Base-by-base conservation (phyloP, 2,888 invertebrate genomes). In the Amphimallon solstitiale region DNA sequence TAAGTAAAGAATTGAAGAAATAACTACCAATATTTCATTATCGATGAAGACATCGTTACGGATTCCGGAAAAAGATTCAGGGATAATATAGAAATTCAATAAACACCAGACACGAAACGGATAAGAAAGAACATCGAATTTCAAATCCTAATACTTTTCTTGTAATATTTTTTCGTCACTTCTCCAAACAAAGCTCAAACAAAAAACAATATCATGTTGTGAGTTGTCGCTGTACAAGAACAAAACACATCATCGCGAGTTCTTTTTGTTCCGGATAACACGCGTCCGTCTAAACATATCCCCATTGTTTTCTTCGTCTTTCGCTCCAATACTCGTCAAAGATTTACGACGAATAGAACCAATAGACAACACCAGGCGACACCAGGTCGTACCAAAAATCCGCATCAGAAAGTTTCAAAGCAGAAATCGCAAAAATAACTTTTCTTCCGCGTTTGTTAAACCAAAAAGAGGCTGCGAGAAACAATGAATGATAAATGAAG, bases 401-500 rank as follows among this genome's bases (percentile, higher is more conserved):
- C 56, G 56, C 56, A 59, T 59, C 43, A 40, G 17, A 59, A 43
- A 43, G 15, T 59, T 43, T 45, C n/a, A 14, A 43, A 29, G 29
- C 29, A 59, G 23, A 59, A 59, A 43, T 59, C 56, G 43, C 43
- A 23, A 15, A 54, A 23, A 59, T 59, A 59, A 59, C 43, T 43
- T 56, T 40, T 23, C 40, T 6, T 21, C 43, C 10, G 43, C 14
- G 43, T 40, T 29, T 15, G 43, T 15, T 43, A 43, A 29, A 43
- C 21, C 15, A 10, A 9, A 34, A 56, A 9, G 23, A 56, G 35
- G 23, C 23, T 29, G 10, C 9, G 14, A 34, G 14, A 14, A 51
- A 51, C 34, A 34, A 15, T 51, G 51, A 51, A 51, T 51, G 35
- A 59, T 59, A 43, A 43, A 59, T 29, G 29, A 59, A 59, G 29